Evolutionary conservation across 2,888 invertebrate species (phyloP).

Genomic region (Ischnura elegans): DNA sequence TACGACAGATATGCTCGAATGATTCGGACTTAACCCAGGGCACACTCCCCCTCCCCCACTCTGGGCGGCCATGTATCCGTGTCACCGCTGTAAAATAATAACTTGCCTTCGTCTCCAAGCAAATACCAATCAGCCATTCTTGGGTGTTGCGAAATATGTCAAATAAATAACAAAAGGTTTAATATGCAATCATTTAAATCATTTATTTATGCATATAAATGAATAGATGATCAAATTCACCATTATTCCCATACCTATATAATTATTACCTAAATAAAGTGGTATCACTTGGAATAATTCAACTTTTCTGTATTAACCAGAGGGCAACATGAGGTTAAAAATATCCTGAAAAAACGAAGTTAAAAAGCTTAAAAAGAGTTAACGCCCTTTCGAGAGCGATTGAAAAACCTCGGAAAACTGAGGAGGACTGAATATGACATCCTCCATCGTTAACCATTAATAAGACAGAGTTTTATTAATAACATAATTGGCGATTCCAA

Average conservation of each 20-base stretch:
- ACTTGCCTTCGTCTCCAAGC: too few species aligned
- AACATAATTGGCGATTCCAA: background rate
- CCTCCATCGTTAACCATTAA: background rate
- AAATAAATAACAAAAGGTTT: slow-evolving; percentile 37
- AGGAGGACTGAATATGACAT: background rate
- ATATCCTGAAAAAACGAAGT: background rate
- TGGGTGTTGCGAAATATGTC: background rate
- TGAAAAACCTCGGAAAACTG: background rate
- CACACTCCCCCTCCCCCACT: too few species aligned
- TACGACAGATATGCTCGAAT: too few species aligned
- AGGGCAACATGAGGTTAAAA: slow-evolving; percentile 6
- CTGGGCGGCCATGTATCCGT: too few species aligned
- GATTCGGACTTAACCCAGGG: too few species aligned
- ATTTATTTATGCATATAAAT: background rate
- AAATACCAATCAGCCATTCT: too few species aligned
- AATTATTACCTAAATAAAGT: background rate
- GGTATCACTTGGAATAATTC: slow-evolving; percentile 51
- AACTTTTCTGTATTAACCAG: slow-evolving; percentile 48
- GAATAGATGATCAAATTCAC: background rate
- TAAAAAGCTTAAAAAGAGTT: background rate
- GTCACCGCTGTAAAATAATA: too few species aligned
- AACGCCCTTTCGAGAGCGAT: background rate
- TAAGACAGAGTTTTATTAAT: background rate
- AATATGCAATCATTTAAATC: slow-evolving; percentile 34
- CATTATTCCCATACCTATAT: background rate